Evolutionary conservation across 2,888 invertebrate genomes (phyloP), one percentile per base, ranked within the genome.

Genomic region (Gerris lacustris): DNA sequence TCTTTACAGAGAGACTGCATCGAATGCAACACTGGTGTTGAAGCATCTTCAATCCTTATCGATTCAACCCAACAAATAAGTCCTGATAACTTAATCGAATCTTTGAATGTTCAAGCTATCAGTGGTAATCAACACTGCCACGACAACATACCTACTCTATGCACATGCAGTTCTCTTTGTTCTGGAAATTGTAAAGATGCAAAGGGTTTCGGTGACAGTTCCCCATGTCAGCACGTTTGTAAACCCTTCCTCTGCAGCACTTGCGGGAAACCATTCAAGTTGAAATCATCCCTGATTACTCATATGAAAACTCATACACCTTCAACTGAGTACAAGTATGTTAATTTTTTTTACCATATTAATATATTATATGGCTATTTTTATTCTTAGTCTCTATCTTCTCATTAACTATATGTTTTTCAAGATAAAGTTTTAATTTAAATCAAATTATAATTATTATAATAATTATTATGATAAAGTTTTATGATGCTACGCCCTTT

Each of bases 221-320:
- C 9, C 15, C 11, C 9, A 15, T 72, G 72, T 45, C 45, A 68
- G 44, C 73, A 73, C 45, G 67, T 69, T 64, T 71, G 69, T 44
- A 69, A 72, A 5, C 73, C 73, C 18, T 73, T 83, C 75, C 80
- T 82, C 68, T 88, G 88, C 78, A 79, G 79, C 6, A 79, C 83
- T 67, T 88, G 88, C 76, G 79, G 82, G 1, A 86, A 86, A 76
- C 81, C 81, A 1, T 88, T 85, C 76, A 82, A 84, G 0, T 79
- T 86, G 67, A 82, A 82, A 1, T 85, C 86, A 68, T 86, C 86
- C 75, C 78, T 86, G 0, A 80, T 80, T 9, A 81, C 83, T 71
- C 87, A 87, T 77, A 80, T 86, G 79, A 85, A 84, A 74, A 81
- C 81, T n/a, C 86, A 86, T 78, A 81, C 70, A 62, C 66, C 84